Percentiles rank a stretch among this genome's conserved stretches.
These are phyloP conservation scores for Nephrotoma guestfalica DNA, from an alignment of 2,888 invertebrate species.

Conservation along the genomic window DNA sequence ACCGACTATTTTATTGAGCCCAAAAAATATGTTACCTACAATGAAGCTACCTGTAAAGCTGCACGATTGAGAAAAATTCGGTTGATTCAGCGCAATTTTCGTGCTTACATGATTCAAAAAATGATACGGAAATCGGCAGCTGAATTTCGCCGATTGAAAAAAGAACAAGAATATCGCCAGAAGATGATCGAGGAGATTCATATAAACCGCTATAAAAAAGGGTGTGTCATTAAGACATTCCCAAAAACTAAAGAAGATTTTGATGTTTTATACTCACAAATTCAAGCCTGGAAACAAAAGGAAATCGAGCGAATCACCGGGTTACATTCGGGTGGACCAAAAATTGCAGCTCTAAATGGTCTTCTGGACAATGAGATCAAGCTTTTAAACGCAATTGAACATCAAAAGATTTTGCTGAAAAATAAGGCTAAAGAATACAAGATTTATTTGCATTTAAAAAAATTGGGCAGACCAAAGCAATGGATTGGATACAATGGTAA, in stretches of 20 bases:
- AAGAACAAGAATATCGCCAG: slow-evolving; percentile 37
- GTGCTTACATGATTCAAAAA: slow-evolving; percentile 30
- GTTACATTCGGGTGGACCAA: slow-evolving; percentile 49
- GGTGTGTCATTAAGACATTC: slow-evolving; percentile 50
- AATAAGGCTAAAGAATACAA: slow-evolving; percentile 43
- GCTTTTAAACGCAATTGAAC: slow-evolving; percentile 51
- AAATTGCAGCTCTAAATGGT: slow-evolving; percentile 52
- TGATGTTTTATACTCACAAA: slow-evolving; percentile 48
- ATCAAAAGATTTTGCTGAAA: slow-evolving; percentile 44
- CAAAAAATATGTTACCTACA: slow-evolving; percentile 49
- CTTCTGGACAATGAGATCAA: slow-evolving; percentile 61
- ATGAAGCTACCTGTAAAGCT: slow-evolving; percentile 41
- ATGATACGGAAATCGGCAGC: slow-evolving; percentile 35
- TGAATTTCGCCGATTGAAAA: slow-evolving; percentile 35
- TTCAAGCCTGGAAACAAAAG: slow-evolving; percentile 26
- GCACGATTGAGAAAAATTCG: slow-evolving; percentile 41
- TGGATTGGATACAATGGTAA: slow-evolving; percentile 60
- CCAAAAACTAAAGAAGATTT: slow-evolving; percentile 59
- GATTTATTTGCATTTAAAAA: slow-evolving; percentile 46
- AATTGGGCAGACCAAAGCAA: slow-evolving; percentile 54
- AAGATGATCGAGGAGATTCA: slow-evolving; percentile 33
- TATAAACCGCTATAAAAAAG: slow-evolving; percentile 37
- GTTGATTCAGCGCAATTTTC: slow-evolving; percentile 45
- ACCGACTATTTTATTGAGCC: slow-evolving; percentile 46
- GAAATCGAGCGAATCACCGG: slow-evolving; percentile 44